Conservation (phyloP, 2,888 invertebrate species). For the Epinotia ramella region DNA sequence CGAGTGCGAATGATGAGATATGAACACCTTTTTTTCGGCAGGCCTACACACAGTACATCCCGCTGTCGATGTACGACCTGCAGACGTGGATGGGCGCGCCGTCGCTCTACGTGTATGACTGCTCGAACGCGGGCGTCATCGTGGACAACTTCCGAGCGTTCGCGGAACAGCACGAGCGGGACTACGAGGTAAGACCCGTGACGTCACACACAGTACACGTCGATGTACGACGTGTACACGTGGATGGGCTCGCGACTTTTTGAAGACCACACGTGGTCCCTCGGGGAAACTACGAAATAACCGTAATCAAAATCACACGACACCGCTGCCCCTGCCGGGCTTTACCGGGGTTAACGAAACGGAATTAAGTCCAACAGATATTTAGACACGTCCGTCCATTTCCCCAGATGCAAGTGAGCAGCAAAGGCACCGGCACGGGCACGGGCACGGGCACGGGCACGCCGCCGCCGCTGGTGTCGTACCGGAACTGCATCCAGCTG, state of each 20-base stretch:
- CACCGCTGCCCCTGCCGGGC: too few species aligned
- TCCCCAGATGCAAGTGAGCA: conserved; percentile 32
- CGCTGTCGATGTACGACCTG: conserved; percentile 98
- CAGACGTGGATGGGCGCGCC: conserved; percentile 99
- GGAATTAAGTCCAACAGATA: too few species aligned
- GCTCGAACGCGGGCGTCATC: conserved; percentile 98
- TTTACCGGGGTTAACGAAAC: too few species aligned
- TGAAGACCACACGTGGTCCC: too few species aligned
- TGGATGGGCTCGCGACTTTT: neutral
- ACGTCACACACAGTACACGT: neutral
- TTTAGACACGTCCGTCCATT: too few species aligned
- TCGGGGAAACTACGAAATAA: too few species aligned
- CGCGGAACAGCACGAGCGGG: conserved; percentile 95
- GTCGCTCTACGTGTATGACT: conserved; percentile 99
- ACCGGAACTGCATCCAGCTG: conserved; percentile 97
- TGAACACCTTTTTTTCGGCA: conserved; percentile 64
- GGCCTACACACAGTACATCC: conserved; percentile 99
- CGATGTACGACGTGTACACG: neutral
- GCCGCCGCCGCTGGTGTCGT: conserved; percentile 83
- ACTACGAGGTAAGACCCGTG: conserved; percentile 85
- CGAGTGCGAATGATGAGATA: too few species aligned
- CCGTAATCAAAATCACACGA: too few species aligned
- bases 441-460: conserved; percentile 36
- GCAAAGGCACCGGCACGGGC: conserved; percentile 34
- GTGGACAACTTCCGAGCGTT: conserved; percentile 95